phyloP scores from a whole-genome alignment of 1,140 invertebrate species.

The Zeugodacus cucurbitae region DNA sequence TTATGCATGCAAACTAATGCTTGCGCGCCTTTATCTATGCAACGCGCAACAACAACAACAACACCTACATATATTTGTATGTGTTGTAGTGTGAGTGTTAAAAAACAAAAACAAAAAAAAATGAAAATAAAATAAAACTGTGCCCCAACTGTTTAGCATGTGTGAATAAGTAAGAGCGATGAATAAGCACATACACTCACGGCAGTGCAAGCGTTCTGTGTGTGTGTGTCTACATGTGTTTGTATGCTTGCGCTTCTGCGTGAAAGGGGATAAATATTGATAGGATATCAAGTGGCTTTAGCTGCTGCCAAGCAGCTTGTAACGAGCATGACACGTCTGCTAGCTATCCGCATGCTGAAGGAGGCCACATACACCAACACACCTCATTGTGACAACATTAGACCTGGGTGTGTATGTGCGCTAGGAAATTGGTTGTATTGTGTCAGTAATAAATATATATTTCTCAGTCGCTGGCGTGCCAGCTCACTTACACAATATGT shows the following conservation, averaged over 20 bases:
- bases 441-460: background rate
- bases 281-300: constrained; percentile 37
- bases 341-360: background rate
- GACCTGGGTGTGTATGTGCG: background rate
- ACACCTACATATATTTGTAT: too few relatives aligned
- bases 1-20: constrained; percentile 33
- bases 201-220: too few relatives aligned
- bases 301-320: constrained; percentile 24
- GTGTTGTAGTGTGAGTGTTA: background rate
- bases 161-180: background rate
- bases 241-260: background rate
- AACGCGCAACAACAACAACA: background rate
- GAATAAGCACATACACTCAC: background rate
- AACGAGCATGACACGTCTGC: constrained; percentile 22
- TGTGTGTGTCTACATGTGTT: background rate
- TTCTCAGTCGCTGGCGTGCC: background rate
- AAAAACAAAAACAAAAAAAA: background rate
- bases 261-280: constrained; percentile 39
- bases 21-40: constrained; percentile 8
- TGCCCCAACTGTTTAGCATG: background rate
- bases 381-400: background rate
- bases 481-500: constrained; percentile 8
- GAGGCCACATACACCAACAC: background rate
- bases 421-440: constrained; percentile 27
- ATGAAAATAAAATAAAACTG: background rate